Evolutionary conservation across 35 echinoderm and acorn worm species (phyloP).

Genomic region (Stichopus chloronotus): DNA sequence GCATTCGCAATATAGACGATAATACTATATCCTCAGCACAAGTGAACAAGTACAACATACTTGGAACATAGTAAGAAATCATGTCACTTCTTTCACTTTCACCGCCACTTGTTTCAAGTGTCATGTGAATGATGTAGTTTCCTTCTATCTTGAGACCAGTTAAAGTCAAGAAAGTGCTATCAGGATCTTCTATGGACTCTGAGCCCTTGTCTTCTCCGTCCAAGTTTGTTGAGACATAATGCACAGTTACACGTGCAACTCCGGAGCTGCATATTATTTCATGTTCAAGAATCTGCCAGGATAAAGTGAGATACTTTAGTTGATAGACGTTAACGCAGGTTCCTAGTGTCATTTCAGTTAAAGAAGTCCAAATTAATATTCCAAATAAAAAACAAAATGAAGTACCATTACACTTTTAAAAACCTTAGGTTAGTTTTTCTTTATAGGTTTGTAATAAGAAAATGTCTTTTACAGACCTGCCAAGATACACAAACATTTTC

Average conservation of each 20-base stretch:
- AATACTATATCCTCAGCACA: too few species aligned
- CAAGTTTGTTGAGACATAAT: neutral
- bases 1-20: too few species aligned
- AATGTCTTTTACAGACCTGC: neutral
- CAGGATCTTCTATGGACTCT: neutral
- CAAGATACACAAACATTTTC: neutral
- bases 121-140: neutral
- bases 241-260: neutral
- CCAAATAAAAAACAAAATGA: too few species aligned
- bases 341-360: too few species aligned
- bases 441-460: neutral
- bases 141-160: neutral
- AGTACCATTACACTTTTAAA: too few species aligned
- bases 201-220: neutral
- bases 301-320: neutral
- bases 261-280: neutral
- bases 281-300: neutral
- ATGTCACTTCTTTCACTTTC: neutral
- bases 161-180: neutral
- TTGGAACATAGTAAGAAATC: neutral
- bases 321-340: too few species aligned
- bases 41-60: too few species aligned
- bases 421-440: too few species aligned
- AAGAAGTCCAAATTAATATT: too few species aligned
- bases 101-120: neutral